Conservation (phyloP, 2,113 vertebrate species). For the Paratilapia polleni region DNA sequence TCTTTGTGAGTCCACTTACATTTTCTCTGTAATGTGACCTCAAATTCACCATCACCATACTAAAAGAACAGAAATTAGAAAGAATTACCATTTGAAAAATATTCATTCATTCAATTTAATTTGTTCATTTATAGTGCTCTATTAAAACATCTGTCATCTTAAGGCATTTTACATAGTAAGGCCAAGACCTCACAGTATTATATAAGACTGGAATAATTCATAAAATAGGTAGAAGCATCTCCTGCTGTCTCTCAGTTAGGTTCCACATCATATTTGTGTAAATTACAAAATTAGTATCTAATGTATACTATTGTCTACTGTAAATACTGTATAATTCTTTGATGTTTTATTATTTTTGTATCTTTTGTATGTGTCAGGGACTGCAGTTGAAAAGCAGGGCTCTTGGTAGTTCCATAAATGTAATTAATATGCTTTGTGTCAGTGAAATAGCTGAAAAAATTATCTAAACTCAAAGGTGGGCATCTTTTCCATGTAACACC, state of each 20-base stretch:
- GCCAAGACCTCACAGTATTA: not conserved
- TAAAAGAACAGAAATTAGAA: not conserved
- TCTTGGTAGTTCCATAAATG: not conserved
- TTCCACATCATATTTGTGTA: too few species aligned
- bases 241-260: not conserved
- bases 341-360: too few species aligned
- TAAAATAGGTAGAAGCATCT: not conserved
- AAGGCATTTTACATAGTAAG: not conserved
- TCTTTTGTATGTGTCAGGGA: too few species aligned
- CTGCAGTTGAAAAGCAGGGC: too few species aligned
- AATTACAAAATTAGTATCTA: not conserved
- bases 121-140: not conserved
- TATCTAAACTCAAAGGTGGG: not conserved
- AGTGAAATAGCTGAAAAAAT: not conserved
- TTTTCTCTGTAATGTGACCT: not conserved
- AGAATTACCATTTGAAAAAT: not conserved
- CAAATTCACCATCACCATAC: not conserved
- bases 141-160: not conserved
- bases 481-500: not conserved
- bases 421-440: not conserved
- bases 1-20: constrained; percentile 29
- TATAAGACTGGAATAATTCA: not conserved
- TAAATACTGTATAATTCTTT: not conserved
- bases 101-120: not conserved
- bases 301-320: not conserved